These are phyloP conservation scores for Chouioia cunea DNA, from an alignment of 2,888 invertebrate genomes.

Conservation along the genomic window DNA sequence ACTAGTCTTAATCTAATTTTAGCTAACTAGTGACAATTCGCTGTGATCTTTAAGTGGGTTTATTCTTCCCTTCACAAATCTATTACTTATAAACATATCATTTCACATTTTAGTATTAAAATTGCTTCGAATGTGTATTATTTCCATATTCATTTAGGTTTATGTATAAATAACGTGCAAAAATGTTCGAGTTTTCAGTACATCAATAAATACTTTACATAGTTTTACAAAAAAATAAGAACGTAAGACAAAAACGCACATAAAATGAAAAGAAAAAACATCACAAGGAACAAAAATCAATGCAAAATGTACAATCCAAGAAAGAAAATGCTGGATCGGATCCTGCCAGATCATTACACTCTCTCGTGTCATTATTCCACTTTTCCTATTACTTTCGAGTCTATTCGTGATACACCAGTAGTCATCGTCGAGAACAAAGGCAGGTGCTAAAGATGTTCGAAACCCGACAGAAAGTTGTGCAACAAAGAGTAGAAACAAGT, in stretches of 20 bases:
- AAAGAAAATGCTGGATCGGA: slow-evolving; percentile 56
- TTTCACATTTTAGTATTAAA: neutral
- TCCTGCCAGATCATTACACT: slow-evolving; percentile 61
- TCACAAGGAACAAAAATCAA: slow-evolving; percentile 30
- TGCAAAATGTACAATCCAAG: slow-evolving; percentile 19
- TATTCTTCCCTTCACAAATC: slow-evolving; percentile 28
- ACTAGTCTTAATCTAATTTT: slow-evolving; percentile 35
- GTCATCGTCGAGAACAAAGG: slow-evolving; percentile 25
- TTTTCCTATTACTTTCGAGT: slow-evolving; percentile 16
- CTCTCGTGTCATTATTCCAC: slow-evolving; percentile 36
- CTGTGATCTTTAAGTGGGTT: slow-evolving; percentile 23
- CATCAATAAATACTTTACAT: slow-evolving; percentile 65
- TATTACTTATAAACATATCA: slow-evolving; percentile 14
- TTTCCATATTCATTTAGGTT: slow-evolving; percentile 21
- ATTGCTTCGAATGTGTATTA: slow-evolving; percentile 25
- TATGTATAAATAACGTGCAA: slow-evolving; percentile 57
- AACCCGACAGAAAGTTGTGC: slow-evolving; percentile 22
- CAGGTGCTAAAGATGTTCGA: slow-evolving; percentile 26
- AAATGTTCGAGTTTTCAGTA: slow-evolving; percentile 52
- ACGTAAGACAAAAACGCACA: slow-evolving; percentile 30
- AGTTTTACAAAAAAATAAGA: slow-evolving; percentile 34
- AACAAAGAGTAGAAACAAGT: slow-evolving; percentile 28
- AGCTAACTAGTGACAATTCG: slow-evolving; percentile 43
- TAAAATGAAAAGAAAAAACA: slow-evolving; percentile 36
- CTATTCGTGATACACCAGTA: slow-evolving; percentile 21